Evolutionary conservation across 2,113 vertebrate species (phyloP).

Genomic region (Chunga burmeisteri): DNA sequence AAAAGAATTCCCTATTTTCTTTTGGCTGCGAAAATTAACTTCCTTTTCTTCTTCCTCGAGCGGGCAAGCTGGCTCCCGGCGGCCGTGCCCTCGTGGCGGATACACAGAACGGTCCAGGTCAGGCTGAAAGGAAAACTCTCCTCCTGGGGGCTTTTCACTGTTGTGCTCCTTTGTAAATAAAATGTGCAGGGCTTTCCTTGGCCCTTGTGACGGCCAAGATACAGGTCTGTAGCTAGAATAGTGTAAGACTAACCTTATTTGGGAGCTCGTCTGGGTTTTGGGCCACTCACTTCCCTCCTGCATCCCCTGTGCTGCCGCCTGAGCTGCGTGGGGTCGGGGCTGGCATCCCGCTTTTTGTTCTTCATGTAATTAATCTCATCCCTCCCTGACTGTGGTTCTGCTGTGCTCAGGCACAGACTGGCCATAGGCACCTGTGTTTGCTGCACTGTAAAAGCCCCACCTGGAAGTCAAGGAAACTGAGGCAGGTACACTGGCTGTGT

Average conservation of each 20-base stretch:
- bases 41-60: background rate
- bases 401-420: background rate
- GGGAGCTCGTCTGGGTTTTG: background rate
- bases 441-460: background rate
- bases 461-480: background rate
- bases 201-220: constrained; percentile 34
- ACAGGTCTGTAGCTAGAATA: constrained; percentile 25
- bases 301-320: background rate
- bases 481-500: background rate
- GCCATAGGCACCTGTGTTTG: background rate
- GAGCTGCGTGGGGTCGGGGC: background rate
- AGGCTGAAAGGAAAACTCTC: constrained; percentile 57
- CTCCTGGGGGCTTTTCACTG: constrained; percentile 50
- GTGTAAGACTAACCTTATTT: constrained; percentile 31
- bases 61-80: background rate
- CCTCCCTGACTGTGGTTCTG: background rate
- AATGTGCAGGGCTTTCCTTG: constrained; percentile 46
- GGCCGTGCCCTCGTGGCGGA: constrained; percentile 18
- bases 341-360: constrained; percentile 1
- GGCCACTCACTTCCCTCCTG: background rate
- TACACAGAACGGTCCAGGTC: constrained; percentile 30
- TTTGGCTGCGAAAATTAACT: constrained; percentile 37
- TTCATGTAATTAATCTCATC: constrained; percentile 1
- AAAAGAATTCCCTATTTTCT: constrained; percentile 56
- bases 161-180: constrained; percentile 47